phyloP scores from a whole-genome alignment of 2,797 vertebrate species.

The Meda fulgida region DNA sequence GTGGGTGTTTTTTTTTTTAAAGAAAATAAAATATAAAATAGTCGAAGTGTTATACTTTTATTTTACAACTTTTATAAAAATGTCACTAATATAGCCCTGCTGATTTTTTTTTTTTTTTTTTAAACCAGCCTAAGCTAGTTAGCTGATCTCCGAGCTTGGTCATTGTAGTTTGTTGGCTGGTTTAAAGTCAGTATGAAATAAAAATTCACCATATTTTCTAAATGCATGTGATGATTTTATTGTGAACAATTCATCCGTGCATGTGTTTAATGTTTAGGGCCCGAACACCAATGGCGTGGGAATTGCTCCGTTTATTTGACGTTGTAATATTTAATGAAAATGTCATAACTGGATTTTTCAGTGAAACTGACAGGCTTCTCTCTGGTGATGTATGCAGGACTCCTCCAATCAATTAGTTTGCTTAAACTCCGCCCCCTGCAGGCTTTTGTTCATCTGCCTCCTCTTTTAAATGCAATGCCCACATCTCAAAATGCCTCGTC shows the following conservation, averaged over 20 bases:
- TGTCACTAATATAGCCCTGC: not conserved
- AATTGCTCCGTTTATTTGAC: not conserved
- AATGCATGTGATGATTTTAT: not conserved
- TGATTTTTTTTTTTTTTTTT: too few relatives aligned
- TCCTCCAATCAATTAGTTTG: not conserved
- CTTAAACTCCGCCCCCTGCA: not conserved
- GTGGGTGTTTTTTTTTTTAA: not conserved
- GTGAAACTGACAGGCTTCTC: not conserved
- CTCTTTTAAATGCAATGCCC: not conserved
- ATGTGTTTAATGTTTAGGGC: not conserved
- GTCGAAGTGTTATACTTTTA: not conserved
- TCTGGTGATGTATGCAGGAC: not conserved
- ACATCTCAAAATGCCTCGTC: not conserved
- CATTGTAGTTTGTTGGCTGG: not conserved
- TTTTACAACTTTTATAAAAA: not conserved
- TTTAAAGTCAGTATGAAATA: not conserved
- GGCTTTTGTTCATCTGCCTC: not conserved
- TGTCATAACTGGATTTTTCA: not conserved
- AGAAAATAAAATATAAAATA: not conserved
- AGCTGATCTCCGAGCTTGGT: not conserved
- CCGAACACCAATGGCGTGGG: too few relatives aligned
- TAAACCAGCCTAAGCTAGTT: not conserved
- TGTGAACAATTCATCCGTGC: not conserved
- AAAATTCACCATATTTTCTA: not conserved
- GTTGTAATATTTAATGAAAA: not conserved